Evolutionary conservation across 2,113 vertebrate genomes (phyloP).

Genomic region (Engystomops pustulosus): DNA sequence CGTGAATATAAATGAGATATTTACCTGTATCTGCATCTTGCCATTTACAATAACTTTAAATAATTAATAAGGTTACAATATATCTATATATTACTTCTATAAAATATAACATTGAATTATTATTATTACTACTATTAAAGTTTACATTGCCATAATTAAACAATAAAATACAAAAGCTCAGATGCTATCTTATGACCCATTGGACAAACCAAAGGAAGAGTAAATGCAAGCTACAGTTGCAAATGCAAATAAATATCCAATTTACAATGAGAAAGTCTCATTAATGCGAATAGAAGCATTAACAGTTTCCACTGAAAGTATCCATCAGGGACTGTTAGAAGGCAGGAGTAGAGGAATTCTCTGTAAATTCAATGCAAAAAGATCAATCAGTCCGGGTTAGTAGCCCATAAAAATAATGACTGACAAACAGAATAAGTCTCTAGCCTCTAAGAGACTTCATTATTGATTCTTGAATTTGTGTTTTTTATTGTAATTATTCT

Average conservation of each 20-base stretch:
- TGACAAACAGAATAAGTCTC: conserved; percentile 51
- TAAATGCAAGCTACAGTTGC: neutral
- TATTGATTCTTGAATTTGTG: conserved; percentile 21
- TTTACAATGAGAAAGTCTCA: conserved; percentile 35
- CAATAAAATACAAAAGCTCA: neutral
- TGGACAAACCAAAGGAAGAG: neutral
- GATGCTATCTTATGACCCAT: too few relatives aligned
- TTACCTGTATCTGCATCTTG: too few relatives aligned
- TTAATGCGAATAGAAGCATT: conserved; percentile 28
- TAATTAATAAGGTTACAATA: too few relatives aligned
- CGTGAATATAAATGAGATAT: too few relatives aligned
- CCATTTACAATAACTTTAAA: too few relatives aligned
- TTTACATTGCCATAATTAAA: too few relatives aligned
- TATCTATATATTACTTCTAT: too few relatives aligned
- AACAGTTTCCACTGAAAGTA: conserved; percentile 22
- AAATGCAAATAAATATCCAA: conserved; percentile 35
- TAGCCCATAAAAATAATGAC: conserved; percentile 49
- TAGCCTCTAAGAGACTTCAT: conserved; percentile 18
- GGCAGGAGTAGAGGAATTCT: conserved; percentile 29
- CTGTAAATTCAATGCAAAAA: conserved; percentile 38
- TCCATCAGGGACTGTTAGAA: conserved; percentile 29
- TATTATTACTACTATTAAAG: too few relatives aligned
- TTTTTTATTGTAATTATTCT: conserved; percentile 17
- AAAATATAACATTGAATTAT: too few relatives aligned
- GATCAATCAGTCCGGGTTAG: conserved; percentile 44